A percentile compares a stretch with the other conserved stretches of the same genome.
Conservation (phyloP, 1,140 invertebrate species). For the Drosophila erecta region DNA sequence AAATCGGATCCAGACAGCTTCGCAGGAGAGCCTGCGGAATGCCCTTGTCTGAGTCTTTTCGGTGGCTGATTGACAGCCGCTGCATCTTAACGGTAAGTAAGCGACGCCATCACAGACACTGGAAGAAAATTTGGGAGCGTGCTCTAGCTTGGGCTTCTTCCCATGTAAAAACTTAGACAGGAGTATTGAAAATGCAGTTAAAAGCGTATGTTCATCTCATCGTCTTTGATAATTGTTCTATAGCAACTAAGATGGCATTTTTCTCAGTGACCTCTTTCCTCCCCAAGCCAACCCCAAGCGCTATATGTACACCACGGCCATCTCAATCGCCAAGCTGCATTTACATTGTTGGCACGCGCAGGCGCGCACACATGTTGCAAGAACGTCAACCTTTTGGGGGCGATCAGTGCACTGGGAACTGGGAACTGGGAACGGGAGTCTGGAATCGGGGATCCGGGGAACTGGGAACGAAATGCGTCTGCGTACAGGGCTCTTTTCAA, state of each 20-base stretch:
- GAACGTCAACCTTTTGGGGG: slow-evolving; percentile 49
- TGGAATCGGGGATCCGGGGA: slow-evolving; percentile 3
- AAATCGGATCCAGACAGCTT: slow-evolving; percentile 58
- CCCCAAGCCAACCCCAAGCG: slow-evolving; percentile 14
- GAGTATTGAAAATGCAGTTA: too few relatives aligned
- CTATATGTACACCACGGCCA: slow-evolving; percentile 6
- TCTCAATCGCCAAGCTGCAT: slow-evolving; percentile 49
- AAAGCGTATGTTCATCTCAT: too few relatives aligned
- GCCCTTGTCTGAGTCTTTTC: slow-evolving; percentile 41
- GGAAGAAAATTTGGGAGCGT: neutral
- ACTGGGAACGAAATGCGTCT: slow-evolving; percentile 34
- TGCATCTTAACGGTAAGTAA: slow-evolving; percentile 78
- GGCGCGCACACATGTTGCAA: slow-evolving; percentile 77
- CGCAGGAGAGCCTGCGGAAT: slow-evolving; percentile 79
- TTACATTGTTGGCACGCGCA: slow-evolving; percentile 79
- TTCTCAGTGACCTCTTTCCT: slow-evolving; percentile 4
- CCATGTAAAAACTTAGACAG: too few relatives aligned
- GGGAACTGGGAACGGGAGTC: too few relatives aligned
- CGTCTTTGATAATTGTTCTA: too few relatives aligned
- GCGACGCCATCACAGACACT: slow-evolving; percentile 54
- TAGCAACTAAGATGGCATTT: neutral
- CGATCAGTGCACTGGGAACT: slow-evolving; percentile 3
- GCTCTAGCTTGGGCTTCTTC: too few relatives aligned
- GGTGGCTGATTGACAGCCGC: slow-evolving; percentile 68
- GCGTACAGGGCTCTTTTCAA: slow-evolving; percentile 50